Conservation (phyloP, 1,140 invertebrate species). For the Coelopa frigida region DNA sequence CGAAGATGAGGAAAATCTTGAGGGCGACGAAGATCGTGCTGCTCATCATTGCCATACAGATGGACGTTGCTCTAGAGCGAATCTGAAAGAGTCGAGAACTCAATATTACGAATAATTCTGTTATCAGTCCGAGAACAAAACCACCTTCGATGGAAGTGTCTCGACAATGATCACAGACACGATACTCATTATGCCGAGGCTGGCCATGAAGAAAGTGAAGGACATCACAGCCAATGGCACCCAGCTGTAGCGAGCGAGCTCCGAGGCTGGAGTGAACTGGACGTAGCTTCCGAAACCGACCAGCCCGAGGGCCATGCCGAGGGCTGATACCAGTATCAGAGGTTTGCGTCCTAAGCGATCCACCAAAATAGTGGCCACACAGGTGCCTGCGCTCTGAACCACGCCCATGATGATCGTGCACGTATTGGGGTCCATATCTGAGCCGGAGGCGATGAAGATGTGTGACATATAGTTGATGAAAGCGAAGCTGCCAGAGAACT, state of each 20-base stretch:
- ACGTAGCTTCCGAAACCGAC: constrained; percentile 9
- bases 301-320: constrained; percentile 13
- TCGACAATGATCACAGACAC: constrained; percentile 33
- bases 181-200: constrained; percentile 30
- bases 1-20: constrained; percentile 30
- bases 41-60: constrained; percentile 25
- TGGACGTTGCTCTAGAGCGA: constrained; percentile 25
- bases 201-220: constrained; percentile 29
- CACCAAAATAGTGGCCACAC: constrained; percentile 9
- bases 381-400: constrained; percentile 27
- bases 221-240: constrained; percentile 32
- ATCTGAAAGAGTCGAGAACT: constrained; percentile 24
- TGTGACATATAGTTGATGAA: constrained; percentile 51
- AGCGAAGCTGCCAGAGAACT: constrained; percentile 50
- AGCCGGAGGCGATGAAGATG: constrained; percentile 61
- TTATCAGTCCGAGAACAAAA: neutral
- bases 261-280: constrained; percentile 8
- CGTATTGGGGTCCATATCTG: constrained; percentile 51
- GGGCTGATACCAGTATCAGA: constrained; percentile 14
- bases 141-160: constrained; percentile 32
- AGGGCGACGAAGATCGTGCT: constrained; percentile 25
- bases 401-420: constrained; percentile 67
- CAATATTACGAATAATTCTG: neutral
- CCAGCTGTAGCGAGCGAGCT: constrained; percentile 27
- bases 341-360: constrained; percentile 18